A percentile compares a stretch with the other conserved stretches of the same genome.
These are phyloP conservation scores for Lacanobia wlatinum DNA, from an alignment of 2,888 invertebrate species.

Conservation along the genomic window DNA sequence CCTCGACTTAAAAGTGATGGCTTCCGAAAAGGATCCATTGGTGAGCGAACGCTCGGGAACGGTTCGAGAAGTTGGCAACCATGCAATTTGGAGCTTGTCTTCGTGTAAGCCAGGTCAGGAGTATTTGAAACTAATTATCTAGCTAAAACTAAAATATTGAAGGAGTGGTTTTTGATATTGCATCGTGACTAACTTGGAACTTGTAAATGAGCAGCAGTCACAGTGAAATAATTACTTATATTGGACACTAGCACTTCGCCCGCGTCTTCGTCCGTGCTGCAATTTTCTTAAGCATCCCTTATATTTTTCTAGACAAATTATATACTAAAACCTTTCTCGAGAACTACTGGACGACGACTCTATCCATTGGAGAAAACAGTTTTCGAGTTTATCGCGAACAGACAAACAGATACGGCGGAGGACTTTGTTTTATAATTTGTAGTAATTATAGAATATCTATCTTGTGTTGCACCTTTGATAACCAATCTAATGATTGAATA, in stretches of 20 bases:
- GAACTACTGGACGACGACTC: too few species aligned
- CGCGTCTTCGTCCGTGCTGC: too few species aligned
- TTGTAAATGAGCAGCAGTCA: neutral
- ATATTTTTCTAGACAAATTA: too few species aligned
- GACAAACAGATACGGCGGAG: too few species aligned
- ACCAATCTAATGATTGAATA: neutral
- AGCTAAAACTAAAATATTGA: neutral
- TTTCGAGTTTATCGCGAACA: too few species aligned
- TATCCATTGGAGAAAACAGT: too few species aligned
- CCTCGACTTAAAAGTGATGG: constrained; percentile 67
- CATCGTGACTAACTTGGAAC: neutral
- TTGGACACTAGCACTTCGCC: too few species aligned
- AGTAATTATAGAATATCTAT: neutral
- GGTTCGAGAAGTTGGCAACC: constrained; percentile 95
- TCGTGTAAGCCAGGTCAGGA: constrained; percentile 98
- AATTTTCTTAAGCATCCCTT: too few species aligned
- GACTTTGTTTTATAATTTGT: too few species aligned
- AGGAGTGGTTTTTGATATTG: neutral
- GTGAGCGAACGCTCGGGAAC: constrained; percentile 88
- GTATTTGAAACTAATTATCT: neutral
- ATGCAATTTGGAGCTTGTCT: constrained; percentile 99
- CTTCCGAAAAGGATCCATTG: constrained; percentile 87
- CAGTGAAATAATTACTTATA: neutral
- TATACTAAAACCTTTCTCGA: too few species aligned
- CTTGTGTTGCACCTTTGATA: neutral